Percentiles rank a stretch among this genome's conserved stretches.
phyloP scores from a whole-genome alignment of 2,797 vertebrate species.

The Gallinago nigripennis region DNA sequence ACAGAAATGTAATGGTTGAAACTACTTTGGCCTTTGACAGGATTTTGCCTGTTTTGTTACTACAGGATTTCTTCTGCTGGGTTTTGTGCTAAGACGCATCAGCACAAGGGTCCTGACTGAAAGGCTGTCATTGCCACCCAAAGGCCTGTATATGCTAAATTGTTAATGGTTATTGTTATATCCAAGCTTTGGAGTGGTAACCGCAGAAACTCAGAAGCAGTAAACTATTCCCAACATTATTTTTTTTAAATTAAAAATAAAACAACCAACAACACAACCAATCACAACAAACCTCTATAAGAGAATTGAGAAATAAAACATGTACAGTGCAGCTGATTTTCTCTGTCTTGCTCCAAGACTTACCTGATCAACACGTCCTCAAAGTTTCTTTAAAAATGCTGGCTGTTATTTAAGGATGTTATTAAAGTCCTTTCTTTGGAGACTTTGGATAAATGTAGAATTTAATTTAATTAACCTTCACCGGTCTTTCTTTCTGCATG shows the following conservation, averaged over 20 bases:
- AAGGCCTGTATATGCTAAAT: background rate
- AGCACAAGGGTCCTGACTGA: background rate
- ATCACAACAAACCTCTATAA: background rate
- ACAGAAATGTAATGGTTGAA: background rate
- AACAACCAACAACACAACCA: background rate
- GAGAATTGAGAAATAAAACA: background rate
- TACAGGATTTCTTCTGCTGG: background rate
- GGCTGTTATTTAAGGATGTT: constrained; percentile 29
- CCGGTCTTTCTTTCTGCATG: constrained; percentile 3
- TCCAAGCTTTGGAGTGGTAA: background rate
- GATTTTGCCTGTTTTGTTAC: background rate
- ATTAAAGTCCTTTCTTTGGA: constrained; percentile 37
- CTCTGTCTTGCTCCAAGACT: background rate
- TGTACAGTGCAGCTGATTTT: background rate
- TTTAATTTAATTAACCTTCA: constrained; percentile 65
- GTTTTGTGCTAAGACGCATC: background rate
- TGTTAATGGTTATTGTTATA: background rate
- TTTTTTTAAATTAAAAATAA: background rate
- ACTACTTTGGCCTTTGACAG: background rate
- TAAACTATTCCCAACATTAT: background rate
- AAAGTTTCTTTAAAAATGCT: constrained; percentile 22
- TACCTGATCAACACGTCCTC: constrained; percentile 1
- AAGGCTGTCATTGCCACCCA: background rate
- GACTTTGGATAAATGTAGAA: constrained; percentile 16
- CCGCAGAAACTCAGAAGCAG: background rate